Conservation (phyloP, 2,888 invertebrate species). For the Eupsilia transversa region DNA sequence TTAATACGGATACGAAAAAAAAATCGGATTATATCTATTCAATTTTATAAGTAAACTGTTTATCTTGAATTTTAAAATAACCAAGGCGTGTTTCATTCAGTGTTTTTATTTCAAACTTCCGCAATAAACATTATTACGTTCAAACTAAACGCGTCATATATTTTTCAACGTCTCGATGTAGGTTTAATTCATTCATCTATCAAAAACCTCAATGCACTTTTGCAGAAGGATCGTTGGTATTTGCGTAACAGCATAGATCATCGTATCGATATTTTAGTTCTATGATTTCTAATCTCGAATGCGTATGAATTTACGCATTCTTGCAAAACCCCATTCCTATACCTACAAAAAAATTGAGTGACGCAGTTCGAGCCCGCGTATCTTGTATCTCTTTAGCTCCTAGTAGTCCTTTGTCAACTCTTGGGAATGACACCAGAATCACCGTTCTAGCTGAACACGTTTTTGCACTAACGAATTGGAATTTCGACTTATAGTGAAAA, state of each 20-base stretch:
- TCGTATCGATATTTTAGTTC: background rate
- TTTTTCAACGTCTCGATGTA: background rate
- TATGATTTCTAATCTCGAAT: too few relatives aligned
- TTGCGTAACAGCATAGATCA: background rate
- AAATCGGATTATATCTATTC: background rate
- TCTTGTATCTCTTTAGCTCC: too few relatives aligned
- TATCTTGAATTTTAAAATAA: slow-evolving; percentile 16
- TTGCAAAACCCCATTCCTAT: background rate
- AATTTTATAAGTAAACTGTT: slow-evolving; percentile 10
- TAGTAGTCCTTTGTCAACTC: too few relatives aligned
- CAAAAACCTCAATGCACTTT: background rate
- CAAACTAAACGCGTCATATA: background rate
- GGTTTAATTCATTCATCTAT: background rate
- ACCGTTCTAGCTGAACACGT: too few relatives aligned
- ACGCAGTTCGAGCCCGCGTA: too few relatives aligned
- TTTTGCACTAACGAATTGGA: too few relatives aligned
- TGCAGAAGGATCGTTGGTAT: too few relatives aligned
- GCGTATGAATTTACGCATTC: background rate
- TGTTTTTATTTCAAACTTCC: slow-evolving; percentile 17
- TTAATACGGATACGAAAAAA: background rate
- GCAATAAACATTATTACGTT: slow-evolving; percentile 5
- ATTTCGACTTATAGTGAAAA: too few relatives aligned
- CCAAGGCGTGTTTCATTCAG: background rate
- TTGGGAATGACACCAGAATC: too few relatives aligned
- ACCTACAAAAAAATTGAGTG: too few relatives aligned